Evolutionary conservation across 2,113 vertebrate genomes (phyloP), one percentile per base, ranked within the genome.

Genomic region (Pelobates fuscus): DNA sequence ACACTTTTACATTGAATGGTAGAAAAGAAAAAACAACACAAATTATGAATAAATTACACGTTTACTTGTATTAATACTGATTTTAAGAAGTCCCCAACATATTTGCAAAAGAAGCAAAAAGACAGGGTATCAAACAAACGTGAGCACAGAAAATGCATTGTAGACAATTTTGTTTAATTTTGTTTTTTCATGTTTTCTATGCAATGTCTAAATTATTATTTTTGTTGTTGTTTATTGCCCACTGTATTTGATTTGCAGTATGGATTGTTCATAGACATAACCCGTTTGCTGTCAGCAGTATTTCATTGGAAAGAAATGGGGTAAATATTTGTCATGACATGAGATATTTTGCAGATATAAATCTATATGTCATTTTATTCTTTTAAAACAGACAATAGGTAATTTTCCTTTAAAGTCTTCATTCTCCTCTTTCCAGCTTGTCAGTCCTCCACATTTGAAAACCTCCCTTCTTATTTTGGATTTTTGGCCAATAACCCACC

Each of bases 31-130:
- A 26, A 20, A 23, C 12, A 29, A 71, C 17, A 23, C 69, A 60
- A 61, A 71, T n/a, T 25, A 58, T 32, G 46, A 49, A 61, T 61
- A 61, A 67, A 61, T 49, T 15, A 60, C 49, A 58, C 52, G 15
- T 76, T 67, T 77, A 77, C 26, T 77, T 7, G 64, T 60, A 29
- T 67, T 44, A 75, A 76, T 77, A 52, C 43, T 68, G 64, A 18
- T 24, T 24, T 67, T 58, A 49, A 27, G 61, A 55, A 44, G 49
- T 25, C 37, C 66, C 41, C 63, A 49, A 17, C 44, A 32, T 66
- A 52, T 59, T 59, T 32, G 59, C 54, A 67, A 60, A 52, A 49
- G 25, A 64, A 66, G 71, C 8, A 46, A 58, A 58, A 44, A 21
- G 21, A 68, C 18, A 58, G 32, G 71, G 60, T 26, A 77, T 30